Percentiles rank a stretch among this genome's conserved stretches.
Evolutionary conservation across 2,113 vertebrate species (phyloP).

Genomic region (Mastomys natalensis): DNA sequence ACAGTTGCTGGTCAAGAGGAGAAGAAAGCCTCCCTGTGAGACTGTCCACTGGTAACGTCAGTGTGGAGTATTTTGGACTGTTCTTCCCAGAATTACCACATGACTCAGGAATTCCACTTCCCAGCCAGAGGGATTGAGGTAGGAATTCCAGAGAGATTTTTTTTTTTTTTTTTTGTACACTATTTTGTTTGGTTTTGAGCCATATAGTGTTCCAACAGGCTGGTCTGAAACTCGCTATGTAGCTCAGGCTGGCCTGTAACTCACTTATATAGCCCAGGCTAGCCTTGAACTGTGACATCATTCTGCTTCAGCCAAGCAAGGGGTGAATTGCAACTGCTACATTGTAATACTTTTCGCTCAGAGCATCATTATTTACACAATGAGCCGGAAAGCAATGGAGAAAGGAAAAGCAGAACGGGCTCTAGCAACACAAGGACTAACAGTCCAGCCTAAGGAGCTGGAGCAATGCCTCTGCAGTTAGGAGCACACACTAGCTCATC

Average conservation of each 20-base stretch:
- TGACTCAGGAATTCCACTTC: background rate
- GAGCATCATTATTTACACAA: background rate
- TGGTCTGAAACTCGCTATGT: background rate
- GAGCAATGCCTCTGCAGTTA: background rate
- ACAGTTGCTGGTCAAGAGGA: background rate
- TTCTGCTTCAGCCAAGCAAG: background rate
- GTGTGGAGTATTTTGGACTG: background rate
- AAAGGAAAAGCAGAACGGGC: no score
- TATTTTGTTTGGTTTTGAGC: background rate
- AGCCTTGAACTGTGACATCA: no score
- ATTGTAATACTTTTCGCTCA: no score
- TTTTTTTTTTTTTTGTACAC: background rate
- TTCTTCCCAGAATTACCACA: background rate
- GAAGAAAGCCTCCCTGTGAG: background rate
- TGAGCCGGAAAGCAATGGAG: background rate
- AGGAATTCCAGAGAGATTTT: background rate
- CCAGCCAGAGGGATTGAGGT: background rate
- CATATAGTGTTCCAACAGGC: no score
- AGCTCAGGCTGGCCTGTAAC: background rate
- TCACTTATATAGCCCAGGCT: background rate
- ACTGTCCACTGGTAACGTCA: background rate
- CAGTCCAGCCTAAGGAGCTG: background rate
- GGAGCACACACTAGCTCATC: background rate
- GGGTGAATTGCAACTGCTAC: background rate
- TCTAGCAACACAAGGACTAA: no score